These are phyloP conservation scores for Tragelaphus imberbis DNA, from an alignment of 2,113 vertebrate genomes.

Conservation along the genomic window DNA sequence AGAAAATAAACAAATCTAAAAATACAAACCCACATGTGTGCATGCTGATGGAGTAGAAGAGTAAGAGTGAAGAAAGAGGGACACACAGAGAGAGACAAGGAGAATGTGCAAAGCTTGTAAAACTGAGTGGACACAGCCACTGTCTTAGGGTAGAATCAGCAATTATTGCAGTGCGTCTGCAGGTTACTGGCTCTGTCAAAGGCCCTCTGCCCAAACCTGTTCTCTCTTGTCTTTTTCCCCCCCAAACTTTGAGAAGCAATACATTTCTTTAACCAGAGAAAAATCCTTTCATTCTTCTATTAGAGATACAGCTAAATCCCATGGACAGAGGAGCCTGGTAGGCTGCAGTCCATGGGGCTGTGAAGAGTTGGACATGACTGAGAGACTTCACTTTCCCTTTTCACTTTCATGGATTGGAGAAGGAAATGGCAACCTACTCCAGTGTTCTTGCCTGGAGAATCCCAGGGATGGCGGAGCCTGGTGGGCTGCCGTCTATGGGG, in stretches of 20 bases:
- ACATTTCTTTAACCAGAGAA: background rate
- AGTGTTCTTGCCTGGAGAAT: too few species aligned
- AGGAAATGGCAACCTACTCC: too few species aligned
- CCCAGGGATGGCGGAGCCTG: too few species aligned
- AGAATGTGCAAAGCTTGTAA: background rate
- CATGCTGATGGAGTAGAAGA: background rate
- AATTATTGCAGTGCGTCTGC: background rate
- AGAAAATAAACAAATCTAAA: slow-evolving; percentile 45
- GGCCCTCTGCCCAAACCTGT: background rate
- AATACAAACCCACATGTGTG: background rate
- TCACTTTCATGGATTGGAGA: too few species aligned
- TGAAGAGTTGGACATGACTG: too few species aligned
- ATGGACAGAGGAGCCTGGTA: too few species aligned
- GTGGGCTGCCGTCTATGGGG: too few species aligned
- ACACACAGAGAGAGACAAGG: background rate
- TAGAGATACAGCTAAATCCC: background rate
- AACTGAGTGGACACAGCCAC: background rate
- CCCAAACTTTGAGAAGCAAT: background rate
- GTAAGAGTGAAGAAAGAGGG: background rate
- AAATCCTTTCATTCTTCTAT: background rate
- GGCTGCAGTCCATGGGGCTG: too few species aligned
- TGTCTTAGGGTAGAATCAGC: background rate
- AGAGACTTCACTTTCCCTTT: too few species aligned
- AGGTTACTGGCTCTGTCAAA: background rate
- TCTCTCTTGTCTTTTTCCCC: background rate